Evolutionary conservation across 64 coral and sea anemone genomes (phyloP).

Genomic region (Montipora efflorescens): DNA sequence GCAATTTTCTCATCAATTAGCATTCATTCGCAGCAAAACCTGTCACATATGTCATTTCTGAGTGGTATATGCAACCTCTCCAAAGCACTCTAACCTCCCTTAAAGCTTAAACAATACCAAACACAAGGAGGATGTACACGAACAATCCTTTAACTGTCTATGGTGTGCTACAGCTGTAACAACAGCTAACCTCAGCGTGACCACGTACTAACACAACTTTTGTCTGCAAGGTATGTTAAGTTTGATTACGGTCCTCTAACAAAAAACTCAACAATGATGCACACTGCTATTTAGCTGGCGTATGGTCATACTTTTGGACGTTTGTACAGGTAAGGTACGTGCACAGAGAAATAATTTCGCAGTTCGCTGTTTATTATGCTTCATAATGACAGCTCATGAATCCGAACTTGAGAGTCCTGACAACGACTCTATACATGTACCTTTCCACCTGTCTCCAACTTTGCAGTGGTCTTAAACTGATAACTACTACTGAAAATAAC

Average conservation of each 20-base stretch:
- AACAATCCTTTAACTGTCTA: slow-evolving; percentile 12
- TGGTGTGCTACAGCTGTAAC: slow-evolving; percentile 10
- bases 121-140: slow-evolving; percentile 2
- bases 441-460: slow-evolving; percentile 15
- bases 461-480: slow-evolving; percentile 11
- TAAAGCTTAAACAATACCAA: background rate
- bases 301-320: slow-evolving; percentile 11
- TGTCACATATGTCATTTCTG: slow-evolving; percentile 8
- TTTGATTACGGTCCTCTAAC: slow-evolving; percentile 11
- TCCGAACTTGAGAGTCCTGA: background rate
- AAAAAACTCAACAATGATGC: slow-evolving; percentile 9
- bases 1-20: slow-evolving; percentile 11
- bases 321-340: background rate
- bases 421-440: background rate
- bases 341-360: slow-evolving; percentile 7
- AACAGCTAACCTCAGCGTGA: background rate
- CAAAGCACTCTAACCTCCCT: slow-evolving; percentile 20
- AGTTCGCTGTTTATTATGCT: slow-evolving; percentile 9
- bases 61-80: slow-evolving; percentile 13
- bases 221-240: slow-evolving; percentile 5
- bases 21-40: slow-evolving; percentile 11
- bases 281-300: slow-evolving; percentile 6
- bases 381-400: slow-evolving; percentile 1
- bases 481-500: slow-evolving; percentile 9
- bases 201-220: slow-evolving; percentile 11